Evolutionary conservation across 2,888 invertebrate genomes (phyloP).

Genomic region (Hirtodrosophila cameraria): DNA sequence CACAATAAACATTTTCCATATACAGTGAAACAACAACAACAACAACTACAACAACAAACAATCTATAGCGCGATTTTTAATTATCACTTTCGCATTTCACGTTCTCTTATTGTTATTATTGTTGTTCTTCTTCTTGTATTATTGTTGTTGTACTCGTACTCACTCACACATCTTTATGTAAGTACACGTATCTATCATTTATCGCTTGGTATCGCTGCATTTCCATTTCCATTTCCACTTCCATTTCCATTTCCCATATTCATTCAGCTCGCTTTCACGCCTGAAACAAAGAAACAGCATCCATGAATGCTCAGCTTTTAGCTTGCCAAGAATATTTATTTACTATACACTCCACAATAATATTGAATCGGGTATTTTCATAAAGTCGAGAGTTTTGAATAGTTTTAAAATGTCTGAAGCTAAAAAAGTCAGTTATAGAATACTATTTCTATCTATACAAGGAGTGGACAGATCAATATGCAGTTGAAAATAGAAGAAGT

Average conservation of each 20-base stretch:
- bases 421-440: no score
- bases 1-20: conserved; percentile 61
- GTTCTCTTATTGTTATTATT: conserved; percentile 20
- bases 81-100: conserved; percentile 74
- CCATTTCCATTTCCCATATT: conserved; percentile 57
- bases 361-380: conserved; percentile 9
- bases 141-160: conserved; percentile 15
- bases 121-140: conserved; percentile 13
- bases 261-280: conserved; percentile 64
- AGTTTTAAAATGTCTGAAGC: no score
- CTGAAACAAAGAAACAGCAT: conserved; percentile 62
- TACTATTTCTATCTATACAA: neutral
- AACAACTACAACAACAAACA: conserved; percentile 35
- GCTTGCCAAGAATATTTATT: conserved; percentile 37
- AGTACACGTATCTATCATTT: conserved; percentile 51
- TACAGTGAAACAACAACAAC: conserved; percentile 18
- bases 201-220: conserved; percentile 49
- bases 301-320: conserved; percentile 71
- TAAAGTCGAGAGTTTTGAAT: no score
- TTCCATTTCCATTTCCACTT: conserved; percentile 43
- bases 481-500: no score
- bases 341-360: conserved; percentile 19
- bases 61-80: conserved; percentile 73
- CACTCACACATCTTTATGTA: neutral
- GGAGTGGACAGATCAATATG: no score